Evolutionary conservation across 2,113 vertebrate species (phyloP), one percentile per base, ranked within the genome.

Genomic region (Megaceryle maxima): DNA sequence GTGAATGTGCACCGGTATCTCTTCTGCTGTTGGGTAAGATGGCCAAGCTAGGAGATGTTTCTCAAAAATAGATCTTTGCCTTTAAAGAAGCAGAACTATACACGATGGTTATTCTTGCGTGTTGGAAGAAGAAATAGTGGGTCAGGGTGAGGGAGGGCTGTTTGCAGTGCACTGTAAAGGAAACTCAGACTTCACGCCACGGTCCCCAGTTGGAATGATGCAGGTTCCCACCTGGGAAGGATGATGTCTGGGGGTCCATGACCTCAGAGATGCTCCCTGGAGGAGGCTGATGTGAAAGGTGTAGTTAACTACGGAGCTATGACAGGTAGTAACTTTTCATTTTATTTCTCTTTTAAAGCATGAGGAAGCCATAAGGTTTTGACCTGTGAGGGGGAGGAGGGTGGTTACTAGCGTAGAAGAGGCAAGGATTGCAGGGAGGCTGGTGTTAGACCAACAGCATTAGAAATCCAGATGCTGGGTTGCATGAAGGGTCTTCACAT

Each of bases 181-280:
- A 63, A 59, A 31, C 9, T 75, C 66, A 72, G 31, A 51, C 51
- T 16, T 51, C 9, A 1, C 15, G 9, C 19, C 1, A 2, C 9
- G 28, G n/a, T 43, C 4, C 39, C 16, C 41, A 29, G 43, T 19
- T 13, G 51, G 15, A 10, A 13, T 0, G 25, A 25, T 22, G 13
- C 17, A 26, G 33, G 26, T 12, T 48, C 17, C 24, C 48, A 43
- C 8, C 43, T 31, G 67, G 67, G 21, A 53, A 51, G 62, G 74
- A 0, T 21, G 60, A 21, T 1, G 1, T 13, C 1, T 31, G 72
- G 29, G 37, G 20, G 4, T 10, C 18, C 0, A 0, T 13, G 59
- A 59, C n/a, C 37, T 62, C 21, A 37, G 67, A 51, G 57, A 11
- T 7, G 25, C 2, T 79, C 76, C 31, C 12, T 74, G 69, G 73